A percentile compares a stretch with the other conserved stretches of the same genome.
These are phyloP conservation scores for Benitochromis conjunctus DNA, from an alignment of 2,113 vertebrate genomes.

Conservation along the genomic window DNA sequence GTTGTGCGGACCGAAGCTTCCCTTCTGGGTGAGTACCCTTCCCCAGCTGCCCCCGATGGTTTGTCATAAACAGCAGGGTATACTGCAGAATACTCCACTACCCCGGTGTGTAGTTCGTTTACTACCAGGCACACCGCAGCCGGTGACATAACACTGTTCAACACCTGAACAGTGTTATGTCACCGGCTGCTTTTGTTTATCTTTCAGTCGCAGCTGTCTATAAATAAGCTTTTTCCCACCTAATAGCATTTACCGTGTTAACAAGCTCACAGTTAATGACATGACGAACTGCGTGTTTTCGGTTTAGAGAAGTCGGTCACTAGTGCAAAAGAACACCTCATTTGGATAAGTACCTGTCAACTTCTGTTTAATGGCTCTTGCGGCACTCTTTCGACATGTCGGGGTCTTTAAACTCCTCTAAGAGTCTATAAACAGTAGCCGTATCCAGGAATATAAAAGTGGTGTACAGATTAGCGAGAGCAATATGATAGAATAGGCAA, in stretches of 20 bases:
- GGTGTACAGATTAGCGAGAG: background rate
- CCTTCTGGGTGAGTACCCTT: constrained; percentile 73
- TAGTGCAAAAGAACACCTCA: background rate
- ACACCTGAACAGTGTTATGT: background rate
- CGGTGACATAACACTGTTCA: no score
- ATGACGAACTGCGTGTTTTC: background rate
- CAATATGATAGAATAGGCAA: background rate
- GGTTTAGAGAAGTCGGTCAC: background rate
- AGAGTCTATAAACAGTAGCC: background rate
- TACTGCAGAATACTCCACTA: background rate
- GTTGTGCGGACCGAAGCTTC: constrained; percentile 67
- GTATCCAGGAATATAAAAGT: background rate
- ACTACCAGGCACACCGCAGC: no score
- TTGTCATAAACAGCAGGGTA: background rate
- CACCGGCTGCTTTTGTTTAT: background rate
- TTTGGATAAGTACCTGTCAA: background rate
- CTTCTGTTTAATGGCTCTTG: background rate
- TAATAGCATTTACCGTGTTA: constrained; percentile 39
- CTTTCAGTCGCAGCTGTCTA: background rate
- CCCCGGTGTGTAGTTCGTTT: background rate
- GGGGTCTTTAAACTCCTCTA: background rate
- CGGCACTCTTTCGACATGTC: background rate
- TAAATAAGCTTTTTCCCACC: constrained; percentile 2
- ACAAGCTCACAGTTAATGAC: constrained; percentile 22
- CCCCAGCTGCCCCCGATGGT: background rate